A percentile compares a stretch with the other conserved stretches of the same genome.
These are phyloP conservation scores for Gymnocephalus cernua DNA, from an alignment of 2,113 vertebrate species.

Conservation along the genomic window DNA sequence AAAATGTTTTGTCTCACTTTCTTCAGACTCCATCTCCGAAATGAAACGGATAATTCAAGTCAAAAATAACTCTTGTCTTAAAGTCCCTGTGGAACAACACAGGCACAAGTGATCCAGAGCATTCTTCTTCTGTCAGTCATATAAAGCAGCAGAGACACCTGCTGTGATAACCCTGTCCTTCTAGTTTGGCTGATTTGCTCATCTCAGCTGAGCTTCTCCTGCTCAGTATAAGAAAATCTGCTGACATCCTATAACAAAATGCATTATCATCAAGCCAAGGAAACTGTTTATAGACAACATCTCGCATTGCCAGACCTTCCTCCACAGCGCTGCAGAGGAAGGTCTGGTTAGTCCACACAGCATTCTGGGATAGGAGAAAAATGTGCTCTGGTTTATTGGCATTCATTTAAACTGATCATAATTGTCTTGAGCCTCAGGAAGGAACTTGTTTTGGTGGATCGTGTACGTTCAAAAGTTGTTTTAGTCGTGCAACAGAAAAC, in stretches of 20 bases:
- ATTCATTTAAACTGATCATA: too few species aligned
- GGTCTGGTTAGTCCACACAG: too few species aligned
- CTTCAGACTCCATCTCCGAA: background rate
- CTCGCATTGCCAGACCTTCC: too few species aligned
- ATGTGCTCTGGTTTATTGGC: too few species aligned
- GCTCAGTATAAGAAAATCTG: background rate
- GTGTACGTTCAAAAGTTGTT: too few species aligned
- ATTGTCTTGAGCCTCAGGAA: too few species aligned
- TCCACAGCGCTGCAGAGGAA: too few species aligned
- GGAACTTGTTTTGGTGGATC: too few species aligned
- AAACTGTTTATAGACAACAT: background rate
- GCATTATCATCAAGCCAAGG: background rate
- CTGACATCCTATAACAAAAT: background rate
- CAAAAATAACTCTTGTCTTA: constrained; percentile 47
- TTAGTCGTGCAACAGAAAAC: too few species aligned
- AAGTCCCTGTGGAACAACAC: background rate
- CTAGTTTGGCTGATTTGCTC: background rate
- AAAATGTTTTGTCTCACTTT: constrained; percentile 39
- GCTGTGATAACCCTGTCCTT: constrained; percentile 10
- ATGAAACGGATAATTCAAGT: constrained; percentile 25
- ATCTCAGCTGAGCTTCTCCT: background rate
- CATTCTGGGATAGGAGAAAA: too few species aligned
- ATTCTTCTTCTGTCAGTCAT: constrained; percentile 34
- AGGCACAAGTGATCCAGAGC: background rate
- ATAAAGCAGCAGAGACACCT: constrained; percentile 17